These are phyloP conservation scores for Drosophila punjabiensis DNA, from an alignment of 1,140 invertebrate species.

Conservation along the genomic window DNA sequence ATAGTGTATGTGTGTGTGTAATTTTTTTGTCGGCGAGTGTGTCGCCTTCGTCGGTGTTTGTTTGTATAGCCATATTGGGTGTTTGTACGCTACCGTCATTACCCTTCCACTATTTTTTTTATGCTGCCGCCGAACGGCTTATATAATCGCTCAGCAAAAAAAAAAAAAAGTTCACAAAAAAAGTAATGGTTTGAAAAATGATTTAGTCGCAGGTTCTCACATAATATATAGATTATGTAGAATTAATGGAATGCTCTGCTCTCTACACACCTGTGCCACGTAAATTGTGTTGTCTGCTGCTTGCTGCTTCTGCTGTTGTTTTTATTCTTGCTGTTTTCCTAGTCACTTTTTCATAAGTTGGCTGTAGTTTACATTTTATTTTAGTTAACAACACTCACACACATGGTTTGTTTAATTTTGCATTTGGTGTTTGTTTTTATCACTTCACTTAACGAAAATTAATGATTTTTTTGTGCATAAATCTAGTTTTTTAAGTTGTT, in stretches of 20 bases:
- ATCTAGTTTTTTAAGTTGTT: constrained; percentile 14
- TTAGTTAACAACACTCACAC: constrained; percentile 20
- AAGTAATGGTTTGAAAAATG: constrained; percentile 18
- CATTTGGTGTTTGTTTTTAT: constrained; percentile 17
- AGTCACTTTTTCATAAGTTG: constrained; percentile 34
- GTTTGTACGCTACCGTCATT: constrained; percentile 57
- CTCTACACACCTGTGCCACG: constrained; percentile 81
- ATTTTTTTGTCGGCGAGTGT: constrained; percentile 17
- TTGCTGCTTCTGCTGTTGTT: not conserved
- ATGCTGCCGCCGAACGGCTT: constrained; percentile 59
- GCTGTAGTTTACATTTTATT: constrained; percentile 38
- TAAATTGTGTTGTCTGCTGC: constrained; percentile 55
- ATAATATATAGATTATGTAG: constrained; percentile 57
- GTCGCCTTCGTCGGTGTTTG: constrained; percentile 35
- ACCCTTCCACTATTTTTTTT: constrained; percentile 48
- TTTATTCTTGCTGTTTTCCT: constrained; percentile 21
- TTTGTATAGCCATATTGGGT: constrained; percentile 61
- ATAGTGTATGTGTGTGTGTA: not conserved
- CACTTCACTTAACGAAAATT: constrained; percentile 44
- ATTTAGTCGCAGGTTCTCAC: constrained; percentile 23
- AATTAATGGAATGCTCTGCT: constrained; percentile 66
- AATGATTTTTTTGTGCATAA: constrained; percentile 23
- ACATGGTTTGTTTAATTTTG: constrained; percentile 11
- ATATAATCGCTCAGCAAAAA: constrained; percentile 8
- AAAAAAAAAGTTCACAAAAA: constrained; percentile 4